phyloP scores from a whole-genome alignment of 1,140 invertebrate species.

The Macrotrachela quadricornifera region DNA sequence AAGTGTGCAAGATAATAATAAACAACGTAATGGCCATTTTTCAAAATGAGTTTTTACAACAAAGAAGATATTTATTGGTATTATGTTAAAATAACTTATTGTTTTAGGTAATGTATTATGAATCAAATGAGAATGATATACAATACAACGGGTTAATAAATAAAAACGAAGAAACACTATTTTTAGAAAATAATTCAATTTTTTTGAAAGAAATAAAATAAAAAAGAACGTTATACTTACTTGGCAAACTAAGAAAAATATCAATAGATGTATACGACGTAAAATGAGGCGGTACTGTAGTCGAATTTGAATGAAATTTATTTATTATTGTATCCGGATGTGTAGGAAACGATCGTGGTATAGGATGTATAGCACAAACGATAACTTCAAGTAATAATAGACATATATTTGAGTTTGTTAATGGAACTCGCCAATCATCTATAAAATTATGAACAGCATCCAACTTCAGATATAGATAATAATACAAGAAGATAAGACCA shows the following conservation, averaged over 20 bases:
- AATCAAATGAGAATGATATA: slow-evolving; percentile 93
- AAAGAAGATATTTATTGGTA: slow-evolving; percentile 97
- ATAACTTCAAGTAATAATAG: slow-evolving; percentile 58
- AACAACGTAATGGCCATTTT: slow-evolving; percentile 90
- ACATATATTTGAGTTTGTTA: slow-evolving; percentile 81
- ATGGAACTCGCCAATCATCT: slow-evolving; percentile 97
- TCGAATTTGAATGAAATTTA: slow-evolving; percentile 58
- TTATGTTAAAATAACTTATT: slow-evolving; percentile 84
- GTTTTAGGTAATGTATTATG: slow-evolving; percentile 77
- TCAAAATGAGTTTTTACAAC: slow-evolving; percentile 99
- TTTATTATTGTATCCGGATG: too few relatives aligned
- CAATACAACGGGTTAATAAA: slow-evolving; percentile 94
- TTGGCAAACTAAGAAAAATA: slow-evolving; percentile 54
- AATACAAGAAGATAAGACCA: too few relatives aligned
- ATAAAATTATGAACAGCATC: slow-evolving; percentile 99
- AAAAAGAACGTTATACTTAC: too few relatives aligned
- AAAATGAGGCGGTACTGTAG: too few relatives aligned
- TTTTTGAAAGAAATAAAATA: too few relatives aligned
- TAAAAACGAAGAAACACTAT: slow-evolving; percentile 91
- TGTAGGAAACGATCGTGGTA: slow-evolving; percentile 87
- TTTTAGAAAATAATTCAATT: too few relatives aligned
- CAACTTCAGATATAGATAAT: slow-evolving; percentile 27
- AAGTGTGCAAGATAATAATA: slow-evolving; percentile 89
- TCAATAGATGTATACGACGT: slow-evolving; percentile 2
- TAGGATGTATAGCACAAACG: slow-evolving; percentile 86